Conservation (phyloP, 1,140 invertebrate genomes). For the Contarinia nasturtii region DNA sequence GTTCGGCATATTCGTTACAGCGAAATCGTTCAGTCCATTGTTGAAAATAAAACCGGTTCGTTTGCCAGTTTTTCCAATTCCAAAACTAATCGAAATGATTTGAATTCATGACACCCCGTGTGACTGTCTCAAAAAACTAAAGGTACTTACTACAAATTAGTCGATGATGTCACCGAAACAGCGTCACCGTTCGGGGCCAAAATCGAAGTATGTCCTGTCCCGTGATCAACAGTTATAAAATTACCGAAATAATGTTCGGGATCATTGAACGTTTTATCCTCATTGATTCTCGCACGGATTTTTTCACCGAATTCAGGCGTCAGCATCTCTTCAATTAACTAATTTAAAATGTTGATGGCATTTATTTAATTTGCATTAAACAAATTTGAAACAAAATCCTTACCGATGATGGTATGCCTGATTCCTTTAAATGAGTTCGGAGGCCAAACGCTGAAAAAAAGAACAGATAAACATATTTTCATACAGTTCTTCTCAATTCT, state of each 20-base stretch:
- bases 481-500: too few species aligned
- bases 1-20: conserved; percentile 52
- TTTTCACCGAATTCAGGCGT: conserved; percentile 32
- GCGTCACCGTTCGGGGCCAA: conserved; percentile 77
- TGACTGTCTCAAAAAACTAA: too few species aligned
- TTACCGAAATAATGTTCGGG: conserved; percentile 46
- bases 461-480: too few species aligned
- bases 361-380: too few species aligned
- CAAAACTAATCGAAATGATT: conserved; percentile 42
- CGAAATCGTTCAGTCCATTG: conserved; percentile 92
- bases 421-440: too few species aligned
- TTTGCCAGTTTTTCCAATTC: conserved; percentile 49
- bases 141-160: conserved; percentile 86
- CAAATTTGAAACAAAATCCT: too few species aligned
- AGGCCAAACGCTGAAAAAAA: too few species aligned
- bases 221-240: conserved; percentile 37
- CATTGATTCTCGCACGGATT: conserved; percentile 45
- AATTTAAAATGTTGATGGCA: too few species aligned
- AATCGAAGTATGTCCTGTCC: conserved; percentile 78
- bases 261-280: conserved; percentile 31
- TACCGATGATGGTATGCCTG: too few species aligned
- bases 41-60: conserved; percentile 85
- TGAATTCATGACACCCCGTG: too few species aligned
- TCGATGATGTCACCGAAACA: conserved; percentile 80
- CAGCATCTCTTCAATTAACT: conserved; percentile 11